Evolutionary conservation across 2,797 vertebrate genomes (phyloP).

Genomic region (Anabacerthia variegaticeps): DNA sequence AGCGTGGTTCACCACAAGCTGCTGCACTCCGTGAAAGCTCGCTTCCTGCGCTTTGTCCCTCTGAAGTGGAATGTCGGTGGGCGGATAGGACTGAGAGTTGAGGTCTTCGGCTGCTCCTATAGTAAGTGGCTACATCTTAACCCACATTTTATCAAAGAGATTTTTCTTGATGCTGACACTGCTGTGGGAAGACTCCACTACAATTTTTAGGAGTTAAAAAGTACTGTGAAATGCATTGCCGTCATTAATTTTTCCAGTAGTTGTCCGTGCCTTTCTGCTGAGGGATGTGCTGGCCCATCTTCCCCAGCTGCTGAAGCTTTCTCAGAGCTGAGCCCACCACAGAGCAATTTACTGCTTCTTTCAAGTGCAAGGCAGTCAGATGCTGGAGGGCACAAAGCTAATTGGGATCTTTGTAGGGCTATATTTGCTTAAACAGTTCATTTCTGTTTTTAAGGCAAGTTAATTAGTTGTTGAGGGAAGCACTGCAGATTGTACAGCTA

Average conservation of each 20-base stretch:
- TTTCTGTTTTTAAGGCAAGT: not conserved
- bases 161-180: not conserved
- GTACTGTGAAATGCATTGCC: not conserved
- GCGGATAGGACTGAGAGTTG: slow-evolving; percentile 88
- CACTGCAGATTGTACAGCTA: not conserved
- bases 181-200: not conserved
- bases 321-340: not conserved
- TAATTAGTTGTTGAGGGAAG: not conserved
- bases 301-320: not conserved
- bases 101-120: slow-evolving; percentile 91
- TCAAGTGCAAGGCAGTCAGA: not conserved
- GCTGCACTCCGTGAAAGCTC: slow-evolving; percentile 86
- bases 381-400: not conserved
- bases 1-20: slow-evolving; percentile 89
- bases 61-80: slow-evolving; percentile 88
- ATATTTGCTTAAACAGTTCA: not conserved
- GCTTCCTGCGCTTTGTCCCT: slow-evolving; percentile 91
- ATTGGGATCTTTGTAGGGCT: not conserved
- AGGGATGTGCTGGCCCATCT: not conserved
- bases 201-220: not conserved
- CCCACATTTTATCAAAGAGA: not conserved
- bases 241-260: not conserved
- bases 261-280: not conserved
- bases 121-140: slow-evolving; percentile 82
- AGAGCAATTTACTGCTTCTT: not conserved